Conservation (phyloP, 2,113 vertebrate species). For the Oreotrochilus melanogaster region DNA sequence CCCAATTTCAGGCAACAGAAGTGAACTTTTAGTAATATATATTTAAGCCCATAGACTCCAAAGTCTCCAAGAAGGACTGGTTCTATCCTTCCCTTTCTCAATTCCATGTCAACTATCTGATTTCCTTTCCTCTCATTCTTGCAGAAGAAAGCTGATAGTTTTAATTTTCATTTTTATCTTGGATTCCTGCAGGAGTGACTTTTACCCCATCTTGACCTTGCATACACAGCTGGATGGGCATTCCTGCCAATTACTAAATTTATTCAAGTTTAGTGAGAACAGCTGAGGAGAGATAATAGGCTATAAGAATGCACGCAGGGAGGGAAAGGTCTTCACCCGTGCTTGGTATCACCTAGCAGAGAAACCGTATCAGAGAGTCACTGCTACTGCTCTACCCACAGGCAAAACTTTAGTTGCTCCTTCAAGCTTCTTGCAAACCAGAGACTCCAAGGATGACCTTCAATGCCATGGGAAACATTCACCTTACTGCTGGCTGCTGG, state of each 20-base stretch:
- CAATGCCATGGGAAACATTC: neutral
- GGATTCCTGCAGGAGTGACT: neutral
- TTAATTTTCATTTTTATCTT: neutral
- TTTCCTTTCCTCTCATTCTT: neutral
- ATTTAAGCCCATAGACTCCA: neutral
- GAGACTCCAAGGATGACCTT: neutral
- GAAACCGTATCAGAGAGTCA: neutral
- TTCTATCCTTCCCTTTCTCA: neutral
- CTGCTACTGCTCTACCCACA: neutral
- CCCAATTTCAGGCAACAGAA: neutral
- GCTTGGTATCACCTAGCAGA: neutral
- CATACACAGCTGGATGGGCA: fast-evolving
- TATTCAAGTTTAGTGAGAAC: neutral
- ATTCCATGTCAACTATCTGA: neutral
- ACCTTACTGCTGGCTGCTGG: neutral
- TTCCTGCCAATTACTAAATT: neutral
- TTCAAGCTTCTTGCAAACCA: neutral
- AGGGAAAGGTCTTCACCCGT: neutral
- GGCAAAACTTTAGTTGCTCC: neutral
- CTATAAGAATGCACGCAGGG: neutral
- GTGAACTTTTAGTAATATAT: neutral
- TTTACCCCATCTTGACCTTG: neutral
- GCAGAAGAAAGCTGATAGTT: neutral
- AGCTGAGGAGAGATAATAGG: neutral
- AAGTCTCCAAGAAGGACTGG: neutral